Percentiles rank a stretch among this genome's conserved stretches.
phyloP scores from a whole-genome alignment of 2,888 invertebrate genomes.

The Cancer borealis region DNA sequence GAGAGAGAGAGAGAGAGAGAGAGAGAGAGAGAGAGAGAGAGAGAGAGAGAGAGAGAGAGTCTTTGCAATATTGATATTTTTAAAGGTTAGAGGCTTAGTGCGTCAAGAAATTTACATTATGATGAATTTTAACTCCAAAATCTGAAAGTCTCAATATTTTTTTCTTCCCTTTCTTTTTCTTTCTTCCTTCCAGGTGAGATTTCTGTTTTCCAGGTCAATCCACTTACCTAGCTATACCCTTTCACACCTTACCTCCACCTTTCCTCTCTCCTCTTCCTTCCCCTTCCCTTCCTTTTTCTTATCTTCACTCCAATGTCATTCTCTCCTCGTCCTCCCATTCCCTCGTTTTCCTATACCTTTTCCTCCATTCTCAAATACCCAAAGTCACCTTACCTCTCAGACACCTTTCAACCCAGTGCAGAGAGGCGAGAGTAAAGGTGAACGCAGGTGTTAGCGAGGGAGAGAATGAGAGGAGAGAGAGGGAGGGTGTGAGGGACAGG shows the following conservation, averaged over 20 bases:
- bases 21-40: conserved; percentile 22
- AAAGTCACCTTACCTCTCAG: not conserved
- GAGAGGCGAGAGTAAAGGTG: not conserved
- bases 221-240: not conserved
- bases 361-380: not conserved
- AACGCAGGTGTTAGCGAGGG: not conserved
- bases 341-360: not conserved
- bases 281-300: not conserved
- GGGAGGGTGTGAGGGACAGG: not conserved
- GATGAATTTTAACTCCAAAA: not conserved
- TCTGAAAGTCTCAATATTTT: not conserved
- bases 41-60: conserved; percentile 43
- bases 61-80: too few species aligned
- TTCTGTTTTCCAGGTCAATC: conserved; percentile 2
- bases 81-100: not conserved
- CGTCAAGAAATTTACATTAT: not conserved
- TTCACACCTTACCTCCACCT: not conserved
- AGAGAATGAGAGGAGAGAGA: not conserved
- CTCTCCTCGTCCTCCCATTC: not conserved
- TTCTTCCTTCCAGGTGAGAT: not conserved
- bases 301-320: not conserved
- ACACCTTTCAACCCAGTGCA: not conserved
- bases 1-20: conserved; percentile 53
- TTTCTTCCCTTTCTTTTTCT: not conserved
- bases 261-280: not conserved